Evolutionary conservation across 2,888 invertebrate species (phyloP).

Genomic region (Endotricha flammealis): DNA sequence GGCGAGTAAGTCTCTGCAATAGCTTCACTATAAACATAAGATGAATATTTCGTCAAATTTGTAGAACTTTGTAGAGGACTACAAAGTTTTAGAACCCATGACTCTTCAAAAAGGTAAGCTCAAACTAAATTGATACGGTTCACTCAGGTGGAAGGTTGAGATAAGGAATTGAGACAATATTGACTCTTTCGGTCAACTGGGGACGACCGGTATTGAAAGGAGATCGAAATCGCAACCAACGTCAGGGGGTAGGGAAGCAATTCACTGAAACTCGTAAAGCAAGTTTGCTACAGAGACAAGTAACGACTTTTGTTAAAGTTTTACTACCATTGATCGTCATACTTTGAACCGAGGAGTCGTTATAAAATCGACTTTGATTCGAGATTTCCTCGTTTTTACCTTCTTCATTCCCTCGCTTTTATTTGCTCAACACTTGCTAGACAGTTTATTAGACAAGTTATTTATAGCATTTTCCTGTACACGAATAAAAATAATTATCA

Average conservation of each 20-base stretch:
- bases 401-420: too few species aligned
- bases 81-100: conserved; percentile 2
- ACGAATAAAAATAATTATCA: too few species aligned
- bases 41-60: too few species aligned
- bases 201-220: conserved; percentile 6
- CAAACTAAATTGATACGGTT: conserved; percentile 24
- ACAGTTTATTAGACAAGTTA: too few species aligned
- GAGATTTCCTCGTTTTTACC: not conserved
- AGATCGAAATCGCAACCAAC: conserved; percentile 5
- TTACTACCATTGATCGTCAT: not conserved
- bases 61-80: conserved; percentile 1
- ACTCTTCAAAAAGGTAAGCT: not conserved
- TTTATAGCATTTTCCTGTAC: too few species aligned
- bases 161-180: conserved; percentile 39
- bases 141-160: conserved; percentile 31
- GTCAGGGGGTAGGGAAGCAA: conserved; percentile 31
- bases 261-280: conserved; percentile 33
- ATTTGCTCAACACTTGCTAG: not conserved
- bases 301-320: conserved; percentile 7
- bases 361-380: not conserved
- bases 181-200: conserved; percentile 24
- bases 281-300: conserved; percentile 3
- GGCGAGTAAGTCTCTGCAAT: too few species aligned
- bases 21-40: too few species aligned
- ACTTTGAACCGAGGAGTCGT: not conserved